Evolutionary conservation across 2,797 vertebrate genomes (phyloP), one percentile per base, ranked within the genome.

Genomic region (Somateria mollissima): DNA sequence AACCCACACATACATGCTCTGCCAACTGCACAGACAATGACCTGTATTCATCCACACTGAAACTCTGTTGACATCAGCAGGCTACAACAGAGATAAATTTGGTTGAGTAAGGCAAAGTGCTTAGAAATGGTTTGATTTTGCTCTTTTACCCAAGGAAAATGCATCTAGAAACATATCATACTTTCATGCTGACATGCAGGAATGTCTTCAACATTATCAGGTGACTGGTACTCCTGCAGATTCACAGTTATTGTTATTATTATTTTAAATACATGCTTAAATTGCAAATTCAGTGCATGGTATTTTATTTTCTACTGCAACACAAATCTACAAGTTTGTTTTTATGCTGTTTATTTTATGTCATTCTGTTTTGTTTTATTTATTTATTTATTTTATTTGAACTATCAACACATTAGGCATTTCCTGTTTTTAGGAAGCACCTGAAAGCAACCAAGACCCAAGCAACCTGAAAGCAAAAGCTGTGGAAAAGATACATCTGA

Each of bases 21-120:
- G 96, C 95, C 95, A 97, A 3, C 81, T 94, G 66, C 65, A 62
- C 57, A 85, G 94, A 96, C 96, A 97, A 96, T 94, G 91, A 90
- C 75, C 61, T 79, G 81, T 73, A 95, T 96, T 97, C 96, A 97
- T 96, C 61, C 62, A 74, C 27, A 28, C 90, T 76, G 62, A 82
- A 70, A 94, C 84, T 76, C 49, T 43, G 75, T 92, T 97, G 89
- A 87, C 82, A 82, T 95, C 96, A 88, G 73, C 84, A 89, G 62
- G 88, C 79, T 85, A 94, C 85, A 90, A 87, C 67, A 92, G 62
- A 74, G 87, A 77, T 67, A 87, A 64, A 91, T 95, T 91, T 83
- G 43, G 82, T 69, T 87, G 32, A 58, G 62, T 22, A 47, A 80
- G 77, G 84, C 45, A 87, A 92, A 95, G 51, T 89, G 18, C 64